Evolutionary conservation across 2,113 vertebrate genomes (phyloP).

Genomic region (Ailuropoda melanoleuca): DNA sequence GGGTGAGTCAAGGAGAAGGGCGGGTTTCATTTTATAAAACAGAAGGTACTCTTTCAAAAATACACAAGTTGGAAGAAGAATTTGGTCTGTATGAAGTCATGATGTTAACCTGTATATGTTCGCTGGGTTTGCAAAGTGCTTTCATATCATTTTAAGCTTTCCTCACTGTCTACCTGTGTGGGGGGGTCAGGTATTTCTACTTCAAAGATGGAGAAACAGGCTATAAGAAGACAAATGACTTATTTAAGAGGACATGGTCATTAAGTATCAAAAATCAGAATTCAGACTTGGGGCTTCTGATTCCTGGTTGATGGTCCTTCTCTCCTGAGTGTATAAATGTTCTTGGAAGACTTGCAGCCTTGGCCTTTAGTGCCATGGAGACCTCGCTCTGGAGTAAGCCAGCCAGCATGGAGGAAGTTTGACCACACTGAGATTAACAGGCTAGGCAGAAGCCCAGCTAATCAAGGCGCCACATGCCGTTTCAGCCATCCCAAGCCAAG

Average conservation of each 20-base stretch:
- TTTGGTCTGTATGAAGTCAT: background rate
- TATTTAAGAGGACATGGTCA: background rate
- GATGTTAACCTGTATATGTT: background rate
- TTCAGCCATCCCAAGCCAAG: background rate
- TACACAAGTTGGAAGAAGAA: background rate
- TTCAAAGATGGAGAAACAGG: background rate
- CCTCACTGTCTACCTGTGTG: background rate
- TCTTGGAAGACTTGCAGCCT: background rate
- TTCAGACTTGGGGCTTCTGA: background rate
- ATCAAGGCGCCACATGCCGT: background rate
- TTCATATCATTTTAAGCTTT: background rate
- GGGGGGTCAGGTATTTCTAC: background rate
- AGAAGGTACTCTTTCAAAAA: background rate
- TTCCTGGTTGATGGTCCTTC: background rate
- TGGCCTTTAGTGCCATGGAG: background rate
- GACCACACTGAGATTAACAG: fast-evolving
- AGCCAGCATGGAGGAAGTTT: too few relatives aligned
- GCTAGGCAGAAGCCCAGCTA: background rate
- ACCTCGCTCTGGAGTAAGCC: background rate
- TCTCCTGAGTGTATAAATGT: background rate
- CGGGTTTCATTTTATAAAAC: background rate
- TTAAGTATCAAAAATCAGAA: background rate
- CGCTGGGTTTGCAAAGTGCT: background rate
- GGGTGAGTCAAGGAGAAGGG: background rate
- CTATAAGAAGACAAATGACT: background rate